These are phyloP conservation scores for Rhagonycha lutea DNA, from an alignment of 2,888 invertebrate species.

Conservation along the genomic window DNA sequence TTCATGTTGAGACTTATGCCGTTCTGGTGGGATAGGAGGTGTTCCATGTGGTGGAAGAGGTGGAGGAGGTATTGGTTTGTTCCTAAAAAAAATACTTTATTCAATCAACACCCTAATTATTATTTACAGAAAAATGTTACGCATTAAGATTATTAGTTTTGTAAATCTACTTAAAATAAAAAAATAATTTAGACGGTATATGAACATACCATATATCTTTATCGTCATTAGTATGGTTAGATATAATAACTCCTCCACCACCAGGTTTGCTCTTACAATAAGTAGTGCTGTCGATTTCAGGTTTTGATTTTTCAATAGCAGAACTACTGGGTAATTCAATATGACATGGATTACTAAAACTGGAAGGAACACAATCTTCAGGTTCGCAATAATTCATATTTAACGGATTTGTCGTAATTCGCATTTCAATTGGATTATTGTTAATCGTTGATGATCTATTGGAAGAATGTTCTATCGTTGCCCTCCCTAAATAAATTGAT, in stretches of 20 bases:
- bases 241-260: slow-evolving; percentile 37
- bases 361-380: slow-evolving; percentile 63
- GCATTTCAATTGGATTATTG: slow-evolving; percentile 61
- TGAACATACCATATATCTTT: slow-evolving; percentile 48
- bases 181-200: background rate
- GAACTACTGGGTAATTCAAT: slow-evolving; percentile 63
- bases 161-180: background rate
- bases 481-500: slow-evolving; percentile 56
- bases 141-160: background rate
- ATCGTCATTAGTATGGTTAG: slow-evolving; percentile 43
- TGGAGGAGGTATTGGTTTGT: slow-evolving; percentile 51
- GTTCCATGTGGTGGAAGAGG: slow-evolving; percentile 61
- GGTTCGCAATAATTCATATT: slow-evolving; percentile 71
- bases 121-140: background rate
- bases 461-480: slow-evolving; percentile 62
- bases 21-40: slow-evolving; percentile 43
- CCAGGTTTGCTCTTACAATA: slow-evolving; percentile 65
- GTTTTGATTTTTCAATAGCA: slow-evolving; percentile 39
- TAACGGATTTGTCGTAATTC: slow-evolving; percentile 80
- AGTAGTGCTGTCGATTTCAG: slow-evolving; percentile 67
- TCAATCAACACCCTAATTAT: background rate
- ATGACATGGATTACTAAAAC: slow-evolving; percentile 76
- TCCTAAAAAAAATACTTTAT: slow-evolving; percentile 42
- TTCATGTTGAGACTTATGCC: slow-evolving; percentile 44
- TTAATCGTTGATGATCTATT: slow-evolving; percentile 56